Base-by-base conservation (phyloP, 2,888 invertebrate species). In the Pandemis cinnamomeana region DNA sequence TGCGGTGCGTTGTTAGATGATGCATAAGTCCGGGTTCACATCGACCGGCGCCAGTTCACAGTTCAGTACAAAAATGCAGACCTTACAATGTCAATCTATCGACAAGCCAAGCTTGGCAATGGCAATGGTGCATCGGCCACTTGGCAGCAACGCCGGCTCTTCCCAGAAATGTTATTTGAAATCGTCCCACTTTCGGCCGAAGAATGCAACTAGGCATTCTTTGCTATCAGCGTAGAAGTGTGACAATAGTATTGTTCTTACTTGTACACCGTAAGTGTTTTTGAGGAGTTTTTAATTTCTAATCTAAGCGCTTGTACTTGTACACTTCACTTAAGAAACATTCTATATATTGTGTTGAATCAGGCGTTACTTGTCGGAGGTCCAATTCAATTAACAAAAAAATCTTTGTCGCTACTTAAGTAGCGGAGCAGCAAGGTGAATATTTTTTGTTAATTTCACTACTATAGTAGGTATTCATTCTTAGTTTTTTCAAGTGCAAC, bases 101-200 rank as follows among this genome's bases (percentile, higher is more conserved):
- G 86, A 86, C 83, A 84, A 83, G 79, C 84, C 84, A 85, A 86
- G 84, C 84, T 83, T 85, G 92, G 91, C 93, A 93, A 89, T 92
- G 92, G 89, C 92, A 92, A 85, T 92, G 90, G 84, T 85, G 82
- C 87, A 85, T 79, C 78, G 85, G 83, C 76, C 84, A 86, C 83
- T 93, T 93, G 93, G 92, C 92, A 92, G 77, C 84, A 80, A 78
- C 80, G 76, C 84, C 80, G 77, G 77, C 82, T 77, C 80, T 92
- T 93, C 93, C 85, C 80, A 85, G 93, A 93, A 93, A 90, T 87
- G 91, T 91, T 91, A 92, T 93, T 93, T 92, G 92, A 91, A 92
- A 89, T 82, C 89, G 93, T 80, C 90, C 92, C 88, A 91, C 83
- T 88, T 85, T 85, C 83, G 79, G 81, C 81, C 82, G 86, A 87